Base-by-base conservation (phyloP, 30 jellyfish, hydroid and myxozoan genomes). In the Calvadosia cruxmelitensis region DNA sequence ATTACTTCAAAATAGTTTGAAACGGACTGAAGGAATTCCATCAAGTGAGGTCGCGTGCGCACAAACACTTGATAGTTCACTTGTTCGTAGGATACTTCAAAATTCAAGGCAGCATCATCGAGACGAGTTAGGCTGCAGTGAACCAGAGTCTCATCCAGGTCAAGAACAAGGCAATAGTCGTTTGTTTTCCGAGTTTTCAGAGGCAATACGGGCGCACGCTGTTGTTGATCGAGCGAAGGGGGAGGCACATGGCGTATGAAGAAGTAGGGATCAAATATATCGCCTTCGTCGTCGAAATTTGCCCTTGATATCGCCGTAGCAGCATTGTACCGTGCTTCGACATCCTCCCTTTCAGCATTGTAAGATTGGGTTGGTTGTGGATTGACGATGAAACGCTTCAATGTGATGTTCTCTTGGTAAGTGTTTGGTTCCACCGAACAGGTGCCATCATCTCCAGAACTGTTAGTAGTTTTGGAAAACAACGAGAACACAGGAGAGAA, bases 401-500 rank as follows among this genome's bases (percentile, higher is more conserved):
- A 42, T 42, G 57, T 5, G 57, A 20, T 20, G 20, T 42, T 42
- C 57, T 42, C 57, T 42, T 42, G 57, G 57, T 42, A 42, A 20
- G 57, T 10, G 20, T 42, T 20, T 5, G 57, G 10, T 10, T 42
- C 57, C 10, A 20, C 20, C 20, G 57, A 42, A 20, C 57, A 42
- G 57, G 57, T 42, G 57, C 15, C 20, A 20, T 10, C 10, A 42
- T 10, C 20, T 10, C 57, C 57, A 5, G 57, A 5, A 42, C 15
- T 42, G 20, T 42, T 42, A 5, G 57, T 5, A 20, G 15, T 42
- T 42, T 74, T 49, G 1, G 85, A 68, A 68, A 87, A 87, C 65
- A 87, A 89, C 26, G 98, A 81, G 65, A 89, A 82, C 36, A 89
- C 98, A 0, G 98, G 98, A 10, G 98, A 89, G 61, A 89, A 89